Evolutionary conservation across 1,140 invertebrate genomes (phyloP), one percentile per base, ranked within the genome.

Genomic region (Eueides isabella): DNA sequence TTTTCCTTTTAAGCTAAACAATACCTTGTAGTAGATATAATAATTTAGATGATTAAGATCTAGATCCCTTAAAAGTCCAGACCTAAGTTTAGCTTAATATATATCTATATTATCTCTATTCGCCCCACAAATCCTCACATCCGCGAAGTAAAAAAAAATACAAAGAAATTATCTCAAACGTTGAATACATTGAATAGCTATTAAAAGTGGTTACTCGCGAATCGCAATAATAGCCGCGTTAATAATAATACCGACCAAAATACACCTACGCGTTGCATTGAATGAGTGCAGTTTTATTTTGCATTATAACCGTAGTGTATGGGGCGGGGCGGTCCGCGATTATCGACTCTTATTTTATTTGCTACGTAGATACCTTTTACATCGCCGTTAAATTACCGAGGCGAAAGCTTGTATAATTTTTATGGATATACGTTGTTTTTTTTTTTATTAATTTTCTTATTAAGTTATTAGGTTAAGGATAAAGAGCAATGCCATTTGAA

Each of bases 341-440:
- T 91, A 90, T 89, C 75, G 74, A 23, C 33, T 81, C 80, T 85
- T 88, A 85, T 85, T 87, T 88, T 89, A 81, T 89, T 88, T 84
- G 83, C 84, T 67, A 77, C 87, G 89, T 91, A 89, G 89, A 91
- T 91, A 88, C 88, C 89, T 92, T 92, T 91, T 88, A 92, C 90
- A 92, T 89, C 85, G 88, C 83, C 88, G 90, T 91, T 92, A 89
- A 92, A 92, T 92, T 92, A 92, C 88, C 77, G 86, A 23, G 31
- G 62, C 38, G 48, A 38, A 23, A 44, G 33, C n/a, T 38, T 26
- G 48, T 26, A 55, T 66, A 66, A 65, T 63, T 63, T 48, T 33
- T 65, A 67, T 44, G 64, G 71, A 72, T 48, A 48, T 12, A 30
- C 26, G 16, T 11, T 4, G n/a, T 7, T 23, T 55, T 23, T 55